These are phyloP conservation scores for Cantharis lateralis DNA, from an alignment of 2,888 invertebrate species.

Conservation along the genomic window DNA sequence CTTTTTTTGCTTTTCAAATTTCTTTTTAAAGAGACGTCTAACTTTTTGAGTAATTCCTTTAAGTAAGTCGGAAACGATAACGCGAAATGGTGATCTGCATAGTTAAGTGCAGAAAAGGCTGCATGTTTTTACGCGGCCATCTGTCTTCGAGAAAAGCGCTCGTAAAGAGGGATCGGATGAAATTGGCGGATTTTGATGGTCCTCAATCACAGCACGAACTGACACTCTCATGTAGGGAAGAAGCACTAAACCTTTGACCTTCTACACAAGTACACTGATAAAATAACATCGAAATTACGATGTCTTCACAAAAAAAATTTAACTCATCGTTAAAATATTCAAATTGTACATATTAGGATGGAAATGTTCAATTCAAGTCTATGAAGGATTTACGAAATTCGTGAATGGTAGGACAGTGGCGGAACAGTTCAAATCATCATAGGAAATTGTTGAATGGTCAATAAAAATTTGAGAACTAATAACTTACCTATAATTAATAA, in stretches of 20 bases:
- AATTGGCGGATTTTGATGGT: slow-evolving; percentile 52
- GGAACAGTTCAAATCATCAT: too few relatives aligned
- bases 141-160: slow-evolving; percentile 43
- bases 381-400: too few relatives aligned
- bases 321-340: too few relatives aligned
- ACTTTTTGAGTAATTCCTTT: neutral
- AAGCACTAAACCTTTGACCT: slow-evolving; percentile 23
- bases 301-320: too few relatives aligned
- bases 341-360: too few relatives aligned
- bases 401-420: too few relatives aligned
- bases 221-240: slow-evolving; percentile 34
- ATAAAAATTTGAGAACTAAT: too few relatives aligned
- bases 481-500: too few relatives aligned
- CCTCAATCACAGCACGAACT: slow-evolving; percentile 48
- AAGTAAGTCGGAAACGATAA: slow-evolving; percentile 13
- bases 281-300: neutral
- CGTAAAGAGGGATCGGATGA: slow-evolving; percentile 47
- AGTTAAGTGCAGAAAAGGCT: slow-evolving; percentile 22
- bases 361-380: too few relatives aligned
- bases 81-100: slow-evolving; percentile 15
- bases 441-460: too few relatives aligned
- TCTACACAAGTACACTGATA: neutral
- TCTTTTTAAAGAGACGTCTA: neutral
- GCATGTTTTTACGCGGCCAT: slow-evolving; percentile 37
- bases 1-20: neutral